Evolutionary conservation across 2,797 vertebrate genomes (phyloP).

Genomic region (Masticophis lateralis): DNA sequence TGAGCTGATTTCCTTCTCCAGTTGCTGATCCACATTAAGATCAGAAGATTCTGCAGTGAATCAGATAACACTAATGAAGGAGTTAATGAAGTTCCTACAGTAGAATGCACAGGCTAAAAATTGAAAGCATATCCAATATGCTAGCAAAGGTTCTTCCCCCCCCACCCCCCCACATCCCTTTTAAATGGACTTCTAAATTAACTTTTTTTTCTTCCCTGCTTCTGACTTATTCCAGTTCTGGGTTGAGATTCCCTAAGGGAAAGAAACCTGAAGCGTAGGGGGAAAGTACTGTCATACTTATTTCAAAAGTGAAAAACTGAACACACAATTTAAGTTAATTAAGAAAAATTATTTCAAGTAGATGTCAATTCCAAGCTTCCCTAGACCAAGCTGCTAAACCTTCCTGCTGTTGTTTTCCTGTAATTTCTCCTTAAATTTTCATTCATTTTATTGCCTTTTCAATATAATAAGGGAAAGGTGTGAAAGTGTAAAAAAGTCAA

Average conservation of each 20-base stretch:
- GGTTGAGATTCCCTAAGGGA: background rate
- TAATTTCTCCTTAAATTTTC: slow-evolving; percentile 38
- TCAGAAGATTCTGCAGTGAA: slow-evolving; percentile 53
- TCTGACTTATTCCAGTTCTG: background rate
- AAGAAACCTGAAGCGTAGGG: background rate
- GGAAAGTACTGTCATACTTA: background rate
- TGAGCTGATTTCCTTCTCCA: slow-evolving; percentile 46
- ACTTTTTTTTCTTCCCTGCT: slow-evolving; percentile 30
- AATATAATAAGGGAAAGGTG: background rate
- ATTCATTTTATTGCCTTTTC: slow-evolving; percentile 41
- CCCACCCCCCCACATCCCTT: background rate
- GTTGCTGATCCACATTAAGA: slow-evolving; percentile 52
- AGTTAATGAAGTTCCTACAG: slow-evolving; percentile 70
- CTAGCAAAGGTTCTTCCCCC: background rate
- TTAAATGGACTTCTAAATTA: background rate
- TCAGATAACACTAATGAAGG: slow-evolving; percentile 63
- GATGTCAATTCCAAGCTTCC: slow-evolving; percentile 33
- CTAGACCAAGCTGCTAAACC: slow-evolving; percentile 31
- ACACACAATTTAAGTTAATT: slow-evolving; percentile 42
- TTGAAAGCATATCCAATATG: slow-evolving; percentile 33
- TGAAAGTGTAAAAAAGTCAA: background rate
- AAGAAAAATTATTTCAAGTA: slow-evolving; percentile 42
- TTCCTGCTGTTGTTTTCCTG: slow-evolving; percentile 11
- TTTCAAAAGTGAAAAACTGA: slow-evolving; percentile 32
- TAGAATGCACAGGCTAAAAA: slow-evolving; percentile 39